A percentile compares a stretch with the other conserved stretches of the same genome.
Evolutionary conservation across 2,888 invertebrate genomes (phyloP).

Genomic region (Cylloceria caligata): DNA sequence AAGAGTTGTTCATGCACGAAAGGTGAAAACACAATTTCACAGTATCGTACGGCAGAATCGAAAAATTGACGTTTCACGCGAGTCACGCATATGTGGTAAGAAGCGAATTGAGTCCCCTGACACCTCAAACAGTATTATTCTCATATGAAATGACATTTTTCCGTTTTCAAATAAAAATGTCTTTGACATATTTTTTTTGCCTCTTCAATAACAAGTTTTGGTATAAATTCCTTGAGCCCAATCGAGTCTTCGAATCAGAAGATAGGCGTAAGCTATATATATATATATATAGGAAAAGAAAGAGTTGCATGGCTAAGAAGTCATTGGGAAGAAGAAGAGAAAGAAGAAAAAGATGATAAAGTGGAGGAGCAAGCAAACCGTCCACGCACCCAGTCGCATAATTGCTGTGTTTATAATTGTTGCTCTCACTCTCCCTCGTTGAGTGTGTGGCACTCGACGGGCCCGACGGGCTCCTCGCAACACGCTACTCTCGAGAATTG

Average conservation of each 20-base stretch:
- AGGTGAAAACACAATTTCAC: too few relatives aligned
- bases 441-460: slow-evolving; percentile 24
- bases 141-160: neutral
- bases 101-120: too few relatives aligned
- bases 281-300: neutral
- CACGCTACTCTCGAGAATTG: slow-evolving; percentile 64
- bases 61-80: too few relatives aligned
- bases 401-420: slow-evolving; percentile 81
- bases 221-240: neutral
- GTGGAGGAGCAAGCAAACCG: slow-evolving; percentile 59
- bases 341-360: slow-evolving; percentile 44
- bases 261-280: neutral
- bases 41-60: too few relatives aligned
- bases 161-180: neutral
- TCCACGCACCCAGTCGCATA: slow-evolving; percentile 74
- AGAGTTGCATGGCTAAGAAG: neutral
- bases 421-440: slow-evolving; percentile 69
- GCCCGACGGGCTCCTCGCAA: slow-evolving; percentile 39
- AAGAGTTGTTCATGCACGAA: too few relatives aligned
- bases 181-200: too few relatives aligned
- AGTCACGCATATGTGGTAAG: too few relatives aligned
- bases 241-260: neutral
- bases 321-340: neutral
- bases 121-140: neutral
- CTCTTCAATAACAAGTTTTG: too few relatives aligned